phyloP scores from a whole-genome alignment of 2,797 vertebrate species.

The Enteromius afrohamiltoni region DNA sequence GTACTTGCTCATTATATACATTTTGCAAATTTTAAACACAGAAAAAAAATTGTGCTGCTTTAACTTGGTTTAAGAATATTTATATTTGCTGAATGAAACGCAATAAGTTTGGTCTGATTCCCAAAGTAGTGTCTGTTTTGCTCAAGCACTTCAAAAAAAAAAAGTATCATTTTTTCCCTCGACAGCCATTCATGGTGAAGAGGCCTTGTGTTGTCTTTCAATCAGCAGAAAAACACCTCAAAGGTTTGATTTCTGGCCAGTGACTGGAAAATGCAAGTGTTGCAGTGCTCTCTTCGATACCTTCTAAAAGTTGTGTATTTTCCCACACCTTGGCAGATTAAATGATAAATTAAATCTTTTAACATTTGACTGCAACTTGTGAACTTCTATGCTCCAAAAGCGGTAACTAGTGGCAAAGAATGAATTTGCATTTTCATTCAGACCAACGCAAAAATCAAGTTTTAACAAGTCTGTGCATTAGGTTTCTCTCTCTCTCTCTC shows the following conservation, averaged over 20 bases:
- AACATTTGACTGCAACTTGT: neutral
- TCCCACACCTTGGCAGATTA: neutral
- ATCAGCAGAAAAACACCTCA: neutral
- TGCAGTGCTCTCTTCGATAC: neutral
- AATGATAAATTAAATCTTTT: neutral
- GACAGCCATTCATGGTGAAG: neutral
- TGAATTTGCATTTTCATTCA: too few species aligned
- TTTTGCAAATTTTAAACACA: too few species aligned
- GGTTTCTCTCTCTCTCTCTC: neutral
- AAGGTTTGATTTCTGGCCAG: neutral
- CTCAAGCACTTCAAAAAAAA: neutral
- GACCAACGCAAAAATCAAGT: too few species aligned
- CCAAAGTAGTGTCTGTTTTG: neutral
- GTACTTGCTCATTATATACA: too few species aligned
- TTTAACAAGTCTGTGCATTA: too few species aligned
- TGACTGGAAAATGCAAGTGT: neutral
- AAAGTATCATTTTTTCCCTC: neutral
- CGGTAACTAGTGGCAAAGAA: too few species aligned
- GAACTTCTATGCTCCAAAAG: too few species aligned
- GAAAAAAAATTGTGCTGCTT: too few species aligned
- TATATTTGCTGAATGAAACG: neutral
- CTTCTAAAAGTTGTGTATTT: neutral
- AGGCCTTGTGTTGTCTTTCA: neutral
- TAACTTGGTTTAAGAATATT: neutral
- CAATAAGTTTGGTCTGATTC: neutral